Percentiles rank a stretch among this genome's conserved stretches.
Evolutionary conservation across 2,797 vertebrate genomes (phyloP).

Genomic region (Pygocentrus nattereri): DNA sequence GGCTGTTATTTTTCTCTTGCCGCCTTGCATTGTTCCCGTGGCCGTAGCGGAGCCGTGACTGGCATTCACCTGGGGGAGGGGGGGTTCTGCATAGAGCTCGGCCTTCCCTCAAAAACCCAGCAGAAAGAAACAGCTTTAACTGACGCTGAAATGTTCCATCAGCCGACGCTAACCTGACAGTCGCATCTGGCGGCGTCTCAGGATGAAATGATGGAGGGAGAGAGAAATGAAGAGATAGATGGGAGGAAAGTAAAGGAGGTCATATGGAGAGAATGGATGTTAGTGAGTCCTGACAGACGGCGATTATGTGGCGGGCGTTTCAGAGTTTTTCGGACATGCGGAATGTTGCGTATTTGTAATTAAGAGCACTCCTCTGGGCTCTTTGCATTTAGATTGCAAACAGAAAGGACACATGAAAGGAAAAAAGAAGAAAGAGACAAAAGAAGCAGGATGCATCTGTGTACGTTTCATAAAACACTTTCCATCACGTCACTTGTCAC

Average conservation of each 20-base stretch:
- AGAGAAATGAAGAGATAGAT: conserved; percentile 2
- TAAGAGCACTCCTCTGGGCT: conserved; percentile 25
- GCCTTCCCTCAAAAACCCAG: conserved; percentile 48
- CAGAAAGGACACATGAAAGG: conserved; percentile 6
- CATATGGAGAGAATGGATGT: conserved; percentile 30
- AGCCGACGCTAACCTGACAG: conserved; percentile 30
- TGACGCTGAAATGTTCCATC: conserved; percentile 28
- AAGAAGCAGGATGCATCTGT: conserved; percentile 24
- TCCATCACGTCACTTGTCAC: conserved; percentile 11
- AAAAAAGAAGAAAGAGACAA: background rate
- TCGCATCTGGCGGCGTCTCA: conserved; percentile 21
- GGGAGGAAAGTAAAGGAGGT: conserved; percentile 28
- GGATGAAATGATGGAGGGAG: conserved; percentile 64
- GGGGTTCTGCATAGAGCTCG: conserved; percentile 72
- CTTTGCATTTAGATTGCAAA: conserved; percentile 46
- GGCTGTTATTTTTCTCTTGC: conserved; percentile 41
- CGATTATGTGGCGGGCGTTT: conserved; percentile 8
- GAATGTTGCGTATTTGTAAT: conserved; percentile 32
- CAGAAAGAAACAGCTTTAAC: conserved; percentile 49
- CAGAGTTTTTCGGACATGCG: background rate
- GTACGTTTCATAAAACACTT: conserved; percentile 20
- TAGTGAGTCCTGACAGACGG: conserved; percentile 44
- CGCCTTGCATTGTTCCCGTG: conserved; percentile 43
- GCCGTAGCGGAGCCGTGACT: conserved; percentile 52
- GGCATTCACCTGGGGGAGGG: conserved; percentile 50